Percentiles rank a stretch among this genome's conserved stretches.
These are phyloP conservation scores for Labia minor DNA, from an alignment of 2,888 invertebrate species.

Conservation along the genomic window DNA sequence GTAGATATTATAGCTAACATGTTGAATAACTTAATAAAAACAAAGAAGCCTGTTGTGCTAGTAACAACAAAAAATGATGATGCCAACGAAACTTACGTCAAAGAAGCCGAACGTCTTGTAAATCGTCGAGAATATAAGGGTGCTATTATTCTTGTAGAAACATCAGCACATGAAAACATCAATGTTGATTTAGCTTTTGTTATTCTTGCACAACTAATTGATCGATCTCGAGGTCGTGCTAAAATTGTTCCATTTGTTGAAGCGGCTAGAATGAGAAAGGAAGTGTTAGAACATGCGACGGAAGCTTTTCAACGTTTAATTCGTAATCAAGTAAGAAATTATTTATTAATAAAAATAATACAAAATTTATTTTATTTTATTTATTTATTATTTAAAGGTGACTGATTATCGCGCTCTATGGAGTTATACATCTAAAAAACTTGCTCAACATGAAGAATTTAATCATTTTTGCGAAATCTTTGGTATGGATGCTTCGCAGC, in stretches of 20 bases:
- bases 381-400: conserved; percentile 26
- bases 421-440: conserved; percentile 75
- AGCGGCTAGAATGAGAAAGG: conserved; percentile 74
- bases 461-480: conserved; percentile 79
- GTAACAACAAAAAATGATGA: conserved; percentile 95
- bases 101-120: conserved; percentile 81
- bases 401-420: conserved; percentile 61
- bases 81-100: conserved; percentile 71
- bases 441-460: conserved; percentile 81
- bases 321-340: conserved; percentile 49
- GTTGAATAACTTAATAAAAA: conserved; percentile 74
- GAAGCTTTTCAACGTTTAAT: conserved; percentile 84
- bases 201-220: conserved; percentile 81
- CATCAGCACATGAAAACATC: conserved; percentile 90
- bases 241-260: conserved; percentile 67
- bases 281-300: conserved; percentile 77
- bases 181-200: conserved; percentile 90
- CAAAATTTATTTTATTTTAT: conserved; percentile 9
- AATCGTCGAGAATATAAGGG: conserved; percentile 85
- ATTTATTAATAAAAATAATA: background rate
- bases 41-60: conserved; percentile 89
- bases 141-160: conserved; percentile 80
- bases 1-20: conserved; percentile 76
- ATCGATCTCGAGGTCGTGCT: conserved; percentile 70
- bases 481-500: conserved; percentile 72